Percentiles rank a stretch among this genome's conserved stretches.
Conservation (phyloP, 92 coral and sea anemone genomes). For the Epizoanthus stellaris region DNA sequence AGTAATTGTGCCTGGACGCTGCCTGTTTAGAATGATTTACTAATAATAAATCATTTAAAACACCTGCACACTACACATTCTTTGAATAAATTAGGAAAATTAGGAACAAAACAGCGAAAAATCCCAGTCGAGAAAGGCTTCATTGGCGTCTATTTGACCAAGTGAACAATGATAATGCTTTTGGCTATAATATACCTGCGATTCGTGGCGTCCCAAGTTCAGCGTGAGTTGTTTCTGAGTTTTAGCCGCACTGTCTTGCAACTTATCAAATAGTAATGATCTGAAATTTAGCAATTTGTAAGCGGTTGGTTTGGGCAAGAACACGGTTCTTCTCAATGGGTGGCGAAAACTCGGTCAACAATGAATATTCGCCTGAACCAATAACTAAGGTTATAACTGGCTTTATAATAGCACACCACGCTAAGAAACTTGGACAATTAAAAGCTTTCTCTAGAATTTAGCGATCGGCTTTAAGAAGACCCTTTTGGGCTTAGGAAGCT, state of each 20-base stretch:
- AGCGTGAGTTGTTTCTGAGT: slow-evolving; percentile 64
- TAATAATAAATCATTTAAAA: slow-evolving; percentile 86
- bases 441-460: slow-evolving; percentile 1
- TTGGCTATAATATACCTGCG: neutral
- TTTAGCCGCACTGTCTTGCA: slow-evolving; percentile 78
- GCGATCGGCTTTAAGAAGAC: neutral
- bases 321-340: slow-evolving; percentile 48
- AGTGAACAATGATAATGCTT: neutral
- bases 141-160: neutral
- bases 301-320: slow-evolving; percentile 46
- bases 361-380: neutral
- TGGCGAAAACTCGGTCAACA: neutral
- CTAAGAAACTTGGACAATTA: neutral
- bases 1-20: slow-evolving; percentile 84
- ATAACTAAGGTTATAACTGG: neutral
- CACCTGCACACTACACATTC: slow-evolving; percentile 78
- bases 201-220: slow-evolving; percentile 37
- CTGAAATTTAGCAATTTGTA: slow-evolving; percentile 64
- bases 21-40: slow-evolving; percentile 87
- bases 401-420: slow-evolving; percentile 6
- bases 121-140: neutral
- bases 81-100: slow-evolving; percentile 79
- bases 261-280: slow-evolving; percentile 89
- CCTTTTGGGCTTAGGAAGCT: neutral
- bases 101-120: slow-evolving; percentile 2